Evolutionary conservation across 2,113 vertebrate species (phyloP).

Genomic region (Notarius lentiginosus): DNA sequence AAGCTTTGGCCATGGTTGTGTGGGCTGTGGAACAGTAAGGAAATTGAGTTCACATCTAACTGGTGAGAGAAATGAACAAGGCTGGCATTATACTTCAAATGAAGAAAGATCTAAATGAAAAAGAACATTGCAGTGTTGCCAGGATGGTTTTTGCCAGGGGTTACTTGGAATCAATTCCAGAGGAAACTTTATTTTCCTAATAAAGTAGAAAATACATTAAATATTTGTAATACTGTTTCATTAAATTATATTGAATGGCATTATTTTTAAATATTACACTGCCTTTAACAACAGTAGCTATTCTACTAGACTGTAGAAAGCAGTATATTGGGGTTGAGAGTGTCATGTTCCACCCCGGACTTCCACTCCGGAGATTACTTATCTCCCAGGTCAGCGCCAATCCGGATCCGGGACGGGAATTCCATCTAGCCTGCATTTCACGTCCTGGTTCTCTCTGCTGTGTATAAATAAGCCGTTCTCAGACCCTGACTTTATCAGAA

Average conservation of each 20-base stretch:
- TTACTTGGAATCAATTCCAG: not conserved
- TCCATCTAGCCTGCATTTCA: no score
- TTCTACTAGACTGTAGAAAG: not conserved
- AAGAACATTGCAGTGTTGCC: not conserved
- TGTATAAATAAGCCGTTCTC: no score
- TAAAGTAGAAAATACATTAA: no score
- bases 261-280: no score
- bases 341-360: no score
- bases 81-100: not conserved
- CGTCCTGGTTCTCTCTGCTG: no score
- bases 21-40: not conserved
- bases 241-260: no score
- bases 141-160: not conserved
- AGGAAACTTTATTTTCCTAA: not conserved
- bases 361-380: no score
- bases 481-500: no score
- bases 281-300: not conserved
- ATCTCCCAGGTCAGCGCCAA: no score
- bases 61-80: not conserved
- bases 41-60: not conserved
- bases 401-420: no score
- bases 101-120: not conserved
- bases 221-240: no score
- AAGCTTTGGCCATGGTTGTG: not conserved
- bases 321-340: not conserved